Percentiles rank a stretch among this genome's conserved stretches.
These are phyloP conservation scores for Lasioglossum malachurum DNA, from an alignment of 2,888 invertebrate genomes.

Conservation along the genomic window DNA sequence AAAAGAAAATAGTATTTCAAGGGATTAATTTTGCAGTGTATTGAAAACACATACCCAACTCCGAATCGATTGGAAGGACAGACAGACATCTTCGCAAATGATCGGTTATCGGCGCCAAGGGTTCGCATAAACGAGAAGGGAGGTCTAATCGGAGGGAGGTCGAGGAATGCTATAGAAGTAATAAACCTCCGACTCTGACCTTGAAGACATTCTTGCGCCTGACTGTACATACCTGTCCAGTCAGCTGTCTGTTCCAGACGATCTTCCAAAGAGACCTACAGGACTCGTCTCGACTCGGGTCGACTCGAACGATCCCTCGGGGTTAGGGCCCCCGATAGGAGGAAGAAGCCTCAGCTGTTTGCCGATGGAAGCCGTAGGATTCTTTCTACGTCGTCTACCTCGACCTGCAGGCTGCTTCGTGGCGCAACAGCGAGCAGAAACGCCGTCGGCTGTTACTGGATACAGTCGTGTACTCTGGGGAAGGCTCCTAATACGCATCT, in stretches of 20 bases:
- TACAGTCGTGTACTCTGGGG: conserved; percentile 48
- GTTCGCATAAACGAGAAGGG: not conserved
- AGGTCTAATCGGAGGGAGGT: not conserved
- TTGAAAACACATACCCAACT: not conserved
- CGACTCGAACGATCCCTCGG: conserved; percentile 64
- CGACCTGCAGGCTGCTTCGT: conserved; percentile 48
- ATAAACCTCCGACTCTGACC: conserved; percentile 14
- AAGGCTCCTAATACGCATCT: not conserved
- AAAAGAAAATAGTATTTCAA: not conserved
- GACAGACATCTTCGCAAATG: not conserved
- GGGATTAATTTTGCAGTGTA: not conserved
- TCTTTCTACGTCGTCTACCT: conserved; percentile 54
- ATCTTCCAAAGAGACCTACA: conserved; percentile 35
- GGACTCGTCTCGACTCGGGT: conserved; percentile 25
- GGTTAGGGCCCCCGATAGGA: conserved; percentile 69
- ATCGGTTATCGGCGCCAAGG: not conserved
- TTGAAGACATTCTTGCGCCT: conserved; percentile 14
- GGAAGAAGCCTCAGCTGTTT: conserved; percentile 81
- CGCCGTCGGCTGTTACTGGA: conserved; percentile 51
- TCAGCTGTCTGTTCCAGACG: conserved; percentile 39
- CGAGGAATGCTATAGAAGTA: conserved; percentile 1
- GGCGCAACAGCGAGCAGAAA: conserved; percentile 53
- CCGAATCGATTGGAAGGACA: not conserved
- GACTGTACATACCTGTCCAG: conserved; percentile 20
- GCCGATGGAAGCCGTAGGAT: conserved; percentile 79